Evolutionary conservation across 2,113 vertebrate species (phyloP).

Genomic region (Datnioides undecimradiatus): DNA sequence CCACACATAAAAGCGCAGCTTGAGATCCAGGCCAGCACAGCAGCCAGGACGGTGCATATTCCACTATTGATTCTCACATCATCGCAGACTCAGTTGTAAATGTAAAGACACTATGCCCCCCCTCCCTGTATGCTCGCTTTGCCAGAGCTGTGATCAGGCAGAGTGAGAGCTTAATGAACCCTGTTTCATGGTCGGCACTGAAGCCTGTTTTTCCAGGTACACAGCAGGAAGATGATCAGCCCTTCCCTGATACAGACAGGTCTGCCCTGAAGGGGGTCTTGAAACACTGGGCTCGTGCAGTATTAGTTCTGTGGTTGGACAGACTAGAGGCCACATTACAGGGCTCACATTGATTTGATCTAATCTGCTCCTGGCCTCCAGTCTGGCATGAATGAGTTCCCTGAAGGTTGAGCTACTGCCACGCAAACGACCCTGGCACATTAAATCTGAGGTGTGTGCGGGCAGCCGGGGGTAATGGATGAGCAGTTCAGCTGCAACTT

Average conservation of each 20-base stretch:
- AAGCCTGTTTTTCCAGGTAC: slow-evolving; percentile 76
- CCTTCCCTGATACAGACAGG: slow-evolving; percentile 66
- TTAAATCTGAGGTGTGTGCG: slow-evolving; percentile 74
- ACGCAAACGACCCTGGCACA: slow-evolving; percentile 81
- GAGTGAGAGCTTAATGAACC: slow-evolving; percentile 76
- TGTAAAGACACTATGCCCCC: slow-evolving; percentile 49
- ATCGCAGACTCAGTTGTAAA: slow-evolving; percentile 55
- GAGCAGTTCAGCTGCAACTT: slow-evolving; percentile 74
- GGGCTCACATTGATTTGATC: slow-evolving; percentile 79
- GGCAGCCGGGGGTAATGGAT: slow-evolving; percentile 75
- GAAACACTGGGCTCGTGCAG: slow-evolving; percentile 53
- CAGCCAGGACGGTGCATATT: slow-evolving; percentile 68
- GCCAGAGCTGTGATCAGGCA: slow-evolving; percentile 72
- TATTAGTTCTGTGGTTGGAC: slow-evolving; percentile 50
- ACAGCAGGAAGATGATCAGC: slow-evolving; percentile 79
- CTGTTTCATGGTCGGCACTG: slow-evolving; percentile 66
- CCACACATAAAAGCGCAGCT: slow-evolving; percentile 68
- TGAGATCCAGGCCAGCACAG: slow-evolving; percentile 54
- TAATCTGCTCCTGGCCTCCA: slow-evolving; percentile 74
- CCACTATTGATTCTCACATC: slow-evolving; percentile 76
- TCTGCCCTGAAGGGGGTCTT: slow-evolving; percentile 73
- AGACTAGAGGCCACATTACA: slow-evolving; percentile 72
- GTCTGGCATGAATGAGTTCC: slow-evolving; percentile 75
- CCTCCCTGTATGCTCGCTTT: slow-evolving; percentile 63
- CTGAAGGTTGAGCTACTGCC: slow-evolving; percentile 76